Evolutionary conservation across 2,113 vertebrate species (phyloP).

Genomic region (Macaca mulatta): DNA sequence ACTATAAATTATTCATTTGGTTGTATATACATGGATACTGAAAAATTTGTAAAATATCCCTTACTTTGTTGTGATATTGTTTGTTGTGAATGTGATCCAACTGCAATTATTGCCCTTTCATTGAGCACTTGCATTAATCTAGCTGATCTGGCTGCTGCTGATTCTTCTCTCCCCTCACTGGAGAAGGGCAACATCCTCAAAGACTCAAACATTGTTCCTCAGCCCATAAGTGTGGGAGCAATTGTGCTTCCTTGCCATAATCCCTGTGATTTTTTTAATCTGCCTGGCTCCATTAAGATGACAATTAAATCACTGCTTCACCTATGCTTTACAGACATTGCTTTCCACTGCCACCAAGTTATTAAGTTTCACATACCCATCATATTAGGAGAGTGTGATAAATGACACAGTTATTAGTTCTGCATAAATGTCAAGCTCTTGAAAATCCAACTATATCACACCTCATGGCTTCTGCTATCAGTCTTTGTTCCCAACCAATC

Average conservation of each 20-base stretch:
- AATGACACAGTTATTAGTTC: neutral
- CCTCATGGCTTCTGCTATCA: neutral
- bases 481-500: neutral
- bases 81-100: neutral
- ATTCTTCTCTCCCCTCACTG: neutral
- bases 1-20: neutral
- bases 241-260: neutral
- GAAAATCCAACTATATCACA: neutral
- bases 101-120: neutral
- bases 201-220: neutral
- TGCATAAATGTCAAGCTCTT: neutral
- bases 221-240: neutral
- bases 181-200: neutral
- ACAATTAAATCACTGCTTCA: neutral
- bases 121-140: neutral
- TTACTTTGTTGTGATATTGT: neutral
- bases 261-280: neutral
- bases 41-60: neutral
- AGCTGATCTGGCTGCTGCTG: neutral
- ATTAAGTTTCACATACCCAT: neutral
- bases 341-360: neutral
- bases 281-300: neutral
- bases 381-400: neutral
- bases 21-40: neutral
- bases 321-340: neutral